Percentiles rank a stretch among this genome's conserved stretches.
Evolutionary conservation across 1,140 invertebrate genomes (phyloP).

Genomic region (Meloidogyne exigua): DNA sequence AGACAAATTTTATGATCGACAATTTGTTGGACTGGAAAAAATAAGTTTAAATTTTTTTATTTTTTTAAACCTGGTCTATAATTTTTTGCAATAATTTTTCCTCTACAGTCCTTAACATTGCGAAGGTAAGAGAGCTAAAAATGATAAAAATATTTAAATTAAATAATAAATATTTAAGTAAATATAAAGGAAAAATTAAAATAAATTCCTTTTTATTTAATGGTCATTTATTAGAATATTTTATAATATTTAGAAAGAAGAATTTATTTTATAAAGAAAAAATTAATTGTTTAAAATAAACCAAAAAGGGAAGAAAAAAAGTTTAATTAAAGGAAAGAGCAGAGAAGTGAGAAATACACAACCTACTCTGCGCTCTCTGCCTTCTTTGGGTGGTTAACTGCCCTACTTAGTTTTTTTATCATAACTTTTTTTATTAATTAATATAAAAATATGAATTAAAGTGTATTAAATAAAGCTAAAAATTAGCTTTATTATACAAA

Average conservation of each 20-base stretch:
- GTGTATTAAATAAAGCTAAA: constrained; percentile 1
- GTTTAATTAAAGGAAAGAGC: too few species aligned
- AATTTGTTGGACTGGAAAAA: background rate
- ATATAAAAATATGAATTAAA: background rate
- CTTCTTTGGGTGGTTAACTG: background rate
- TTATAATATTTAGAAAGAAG: too few species aligned
- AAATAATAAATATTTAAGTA: too few species aligned
- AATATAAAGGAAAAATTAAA: too few species aligned
- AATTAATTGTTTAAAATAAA: too few species aligned
- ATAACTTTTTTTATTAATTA: constrained; percentile 4
- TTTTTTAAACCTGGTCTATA: constrained; percentile 24
- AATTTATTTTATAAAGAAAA: background rate
- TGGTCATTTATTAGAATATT: too few species aligned
- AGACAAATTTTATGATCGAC: constrained; percentile 1
- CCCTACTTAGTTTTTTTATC: background rate
- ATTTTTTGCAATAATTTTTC: constrained; percentile 29
- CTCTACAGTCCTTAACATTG: constrained; percentile 29
- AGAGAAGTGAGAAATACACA: too few species aligned
- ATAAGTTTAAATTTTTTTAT: background rate
- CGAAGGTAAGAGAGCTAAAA: constrained; percentile 31
- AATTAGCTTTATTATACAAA: background rate
- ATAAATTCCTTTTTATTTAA: too few species aligned
- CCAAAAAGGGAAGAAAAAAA: too few species aligned
- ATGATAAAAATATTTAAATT: background rate
- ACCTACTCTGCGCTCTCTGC: background rate